Percentiles rank a stretch among this genome's conserved stretches.
Evolutionary conservation across 2,113 vertebrate genomes (phyloP).

Genomic region (Apodemus sylvaticus): DNA sequence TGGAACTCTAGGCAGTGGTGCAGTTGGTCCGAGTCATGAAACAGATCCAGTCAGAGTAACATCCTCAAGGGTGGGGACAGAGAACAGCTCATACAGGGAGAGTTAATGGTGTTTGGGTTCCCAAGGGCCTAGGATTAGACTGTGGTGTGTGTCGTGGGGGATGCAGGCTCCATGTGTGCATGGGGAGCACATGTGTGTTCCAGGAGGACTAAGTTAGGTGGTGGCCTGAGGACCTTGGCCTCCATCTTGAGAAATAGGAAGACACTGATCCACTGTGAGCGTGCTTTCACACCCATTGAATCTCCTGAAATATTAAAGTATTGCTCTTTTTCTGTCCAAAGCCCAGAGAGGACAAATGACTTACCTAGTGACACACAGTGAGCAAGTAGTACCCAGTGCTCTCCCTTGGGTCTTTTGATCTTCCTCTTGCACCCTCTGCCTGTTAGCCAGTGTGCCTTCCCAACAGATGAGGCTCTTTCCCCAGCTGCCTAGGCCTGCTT

Average conservation of each 20-base stretch:
- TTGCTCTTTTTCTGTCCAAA: not conserved
- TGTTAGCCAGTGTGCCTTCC: not conserved
- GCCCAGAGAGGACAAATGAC: not conserved
- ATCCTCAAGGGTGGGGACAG: not conserved
- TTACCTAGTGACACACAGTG: not conserved
- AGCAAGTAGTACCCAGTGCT: not conserved
- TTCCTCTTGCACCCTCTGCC: not conserved
- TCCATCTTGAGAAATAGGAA: not conserved
- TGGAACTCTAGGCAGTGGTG: not conserved
- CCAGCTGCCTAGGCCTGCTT: not conserved
- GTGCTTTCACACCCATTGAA: not conserved
- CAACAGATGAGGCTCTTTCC: not conserved
- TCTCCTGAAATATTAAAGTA: not conserved
- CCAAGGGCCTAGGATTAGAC: not conserved
- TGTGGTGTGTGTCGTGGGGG: not conserved
- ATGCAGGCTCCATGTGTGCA: not conserved
- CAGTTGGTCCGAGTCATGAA: not conserved
- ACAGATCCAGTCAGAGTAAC: not conserved
- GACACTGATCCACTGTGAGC: not conserved
- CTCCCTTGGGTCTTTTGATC: not conserved
- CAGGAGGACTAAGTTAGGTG: not conserved
- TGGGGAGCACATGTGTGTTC: not conserved
- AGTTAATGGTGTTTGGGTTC: not conserved
- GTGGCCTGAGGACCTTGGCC: not conserved
- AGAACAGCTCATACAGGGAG: no score